phyloP scores from a whole-genome alignment of 1,140 invertebrate genomes.

The Trichogramma pretiosum region DNA sequence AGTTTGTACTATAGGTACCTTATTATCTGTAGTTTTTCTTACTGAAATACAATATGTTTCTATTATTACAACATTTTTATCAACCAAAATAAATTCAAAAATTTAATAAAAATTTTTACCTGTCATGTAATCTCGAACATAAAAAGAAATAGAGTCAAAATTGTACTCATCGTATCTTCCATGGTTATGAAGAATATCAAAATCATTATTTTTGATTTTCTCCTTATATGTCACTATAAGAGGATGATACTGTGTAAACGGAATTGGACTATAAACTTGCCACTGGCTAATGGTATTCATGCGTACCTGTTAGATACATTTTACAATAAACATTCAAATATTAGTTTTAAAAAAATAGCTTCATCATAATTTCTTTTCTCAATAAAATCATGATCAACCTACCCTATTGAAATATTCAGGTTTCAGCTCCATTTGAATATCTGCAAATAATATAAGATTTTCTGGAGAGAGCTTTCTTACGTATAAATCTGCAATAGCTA shows the following conservation, averaged over 20 bases:
- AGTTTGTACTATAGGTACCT: slow-evolving; percentile 52
- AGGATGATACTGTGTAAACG: slow-evolving; percentile 70
- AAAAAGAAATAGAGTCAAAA: slow-evolving; percentile 70
- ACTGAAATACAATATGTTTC: slow-evolving; percentile 40
- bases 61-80: too few species aligned
- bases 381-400: slow-evolving; percentile 34
- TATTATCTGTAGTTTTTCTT: slow-evolving; percentile 51
- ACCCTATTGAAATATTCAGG: slow-evolving; percentile 77
- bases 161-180: slow-evolving; percentile 72
- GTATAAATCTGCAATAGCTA: slow-evolving; percentile 63
- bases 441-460: slow-evolving; percentile 57
- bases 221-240: slow-evolving; percentile 48
- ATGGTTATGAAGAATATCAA: slow-evolving; percentile 67
- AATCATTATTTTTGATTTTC: slow-evolving; percentile 46
- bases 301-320: slow-evolving; percentile 64
- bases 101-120: slow-evolving; percentile 41
- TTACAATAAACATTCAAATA: slow-evolving; percentile 11
- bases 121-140: slow-evolving; percentile 67
- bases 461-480: slow-evolving; percentile 62
- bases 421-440: slow-evolving; percentile 59
- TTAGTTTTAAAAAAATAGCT: slow-evolving; percentile 11
- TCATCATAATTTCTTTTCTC: slow-evolving; percentile 9
- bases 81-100: slow-evolving; percentile 15
- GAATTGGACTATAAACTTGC: slow-evolving; percentile 74
- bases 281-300: slow-evolving; percentile 77